A percentile compares a stretch with the other conserved stretches of the same genome.
Conservation (phyloP, 2,113 vertebrate genomes). For the Brienomyrus longianalis region DNA sequence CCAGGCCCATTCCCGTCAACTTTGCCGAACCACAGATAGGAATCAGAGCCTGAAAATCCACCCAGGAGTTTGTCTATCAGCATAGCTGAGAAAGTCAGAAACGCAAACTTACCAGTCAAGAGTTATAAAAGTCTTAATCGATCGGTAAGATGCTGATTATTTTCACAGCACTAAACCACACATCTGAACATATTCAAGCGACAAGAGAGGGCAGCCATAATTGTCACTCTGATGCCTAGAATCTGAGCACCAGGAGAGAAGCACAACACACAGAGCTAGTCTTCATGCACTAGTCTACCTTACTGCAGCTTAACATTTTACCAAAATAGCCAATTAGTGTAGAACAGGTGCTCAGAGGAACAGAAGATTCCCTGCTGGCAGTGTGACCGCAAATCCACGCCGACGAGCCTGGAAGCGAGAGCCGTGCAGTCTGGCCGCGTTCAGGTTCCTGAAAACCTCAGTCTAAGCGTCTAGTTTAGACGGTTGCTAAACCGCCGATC, state of each 20-base stretch:
- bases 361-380: background rate
- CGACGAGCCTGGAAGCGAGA: background rate
- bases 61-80: background rate
- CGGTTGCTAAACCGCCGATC: background rate
- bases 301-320: background rate
- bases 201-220: background rate
- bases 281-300: background rate
- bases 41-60: background rate
- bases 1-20: background rate
- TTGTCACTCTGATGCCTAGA: background rate
- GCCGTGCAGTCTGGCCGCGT: background rate
- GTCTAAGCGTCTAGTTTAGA: background rate
- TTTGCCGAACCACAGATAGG: too few species aligned
- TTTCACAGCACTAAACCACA: background rate
- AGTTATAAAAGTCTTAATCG: background rate
- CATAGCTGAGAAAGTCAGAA: background rate
- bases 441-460: background rate
- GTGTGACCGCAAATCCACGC: background rate
- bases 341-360: background rate
- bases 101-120: background rate
- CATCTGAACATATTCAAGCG: background rate
- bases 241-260: background rate
- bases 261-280: background rate
- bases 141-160: background rate
- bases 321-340: background rate